Conservation (phyloP, 2,888 invertebrate genomes). For the Phrixothrix hirtus region DNA sequence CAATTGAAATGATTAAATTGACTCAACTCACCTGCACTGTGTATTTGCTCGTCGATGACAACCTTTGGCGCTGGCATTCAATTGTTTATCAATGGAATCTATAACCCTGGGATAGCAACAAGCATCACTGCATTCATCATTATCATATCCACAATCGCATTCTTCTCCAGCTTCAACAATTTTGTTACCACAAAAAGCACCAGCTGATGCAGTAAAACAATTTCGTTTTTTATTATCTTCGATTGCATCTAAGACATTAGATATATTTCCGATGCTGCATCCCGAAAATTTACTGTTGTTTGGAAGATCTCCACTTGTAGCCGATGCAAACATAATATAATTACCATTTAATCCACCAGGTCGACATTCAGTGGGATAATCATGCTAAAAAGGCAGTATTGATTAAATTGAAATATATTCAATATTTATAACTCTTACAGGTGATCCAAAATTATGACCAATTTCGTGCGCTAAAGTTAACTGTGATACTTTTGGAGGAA, state of each 20-base stretch:
- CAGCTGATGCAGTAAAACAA: slow-evolving; percentile 89
- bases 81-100: slow-evolving; percentile 68
- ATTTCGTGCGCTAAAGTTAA: slow-evolving; percentile 97
- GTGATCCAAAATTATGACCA: slow-evolving; percentile 98
- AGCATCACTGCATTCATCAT: slow-evolving; percentile 85
- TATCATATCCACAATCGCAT: slow-evolving; percentile 95
- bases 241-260: slow-evolving; percentile 90
- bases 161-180: slow-evolving; percentile 97
- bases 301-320: slow-evolving; percentile 95
- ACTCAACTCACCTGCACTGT: slow-evolving; percentile 72
- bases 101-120: slow-evolving; percentile 92
- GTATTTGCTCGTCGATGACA: slow-evolving; percentile 78
- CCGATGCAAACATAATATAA: slow-evolving; percentile 99
- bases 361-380: slow-evolving; percentile 87
- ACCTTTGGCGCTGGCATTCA: slow-evolving; percentile 73
- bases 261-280: slow-evolving; percentile 94
- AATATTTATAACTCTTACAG: slow-evolving; percentile 64
- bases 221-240: slow-evolving; percentile 88
- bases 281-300: slow-evolving; percentile 97
- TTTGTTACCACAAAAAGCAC: slow-evolving; percentile 99
- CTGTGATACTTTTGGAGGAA: slow-evolving; percentile 97
- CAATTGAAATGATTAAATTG: slow-evolving; percentile 3
- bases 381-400: slow-evolving; percentile 69
- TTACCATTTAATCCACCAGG: slow-evolving; percentile 93
- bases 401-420: slow-evolving; percentile 5